Conservation (phyloP, 1,140 invertebrate genomes). For the Achroia grisella region DNA sequence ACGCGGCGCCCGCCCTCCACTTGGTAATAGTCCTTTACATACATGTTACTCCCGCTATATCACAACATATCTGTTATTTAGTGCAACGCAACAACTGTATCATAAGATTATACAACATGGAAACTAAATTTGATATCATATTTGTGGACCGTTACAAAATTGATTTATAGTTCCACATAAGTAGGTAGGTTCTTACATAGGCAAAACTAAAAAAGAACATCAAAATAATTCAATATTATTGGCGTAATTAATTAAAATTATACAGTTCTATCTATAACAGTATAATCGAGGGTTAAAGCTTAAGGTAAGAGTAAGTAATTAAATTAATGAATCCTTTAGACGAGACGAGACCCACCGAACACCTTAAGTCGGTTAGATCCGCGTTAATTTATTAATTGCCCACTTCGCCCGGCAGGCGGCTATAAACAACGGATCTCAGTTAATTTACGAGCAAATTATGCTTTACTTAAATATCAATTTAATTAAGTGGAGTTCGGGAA, state of each 20-base stretch:
- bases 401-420: conserved; percentile 55
- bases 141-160: no score
- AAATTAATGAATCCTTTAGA: conserved; percentile 57
- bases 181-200: no score
- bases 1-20: conserved; percentile 16
- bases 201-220: no score
- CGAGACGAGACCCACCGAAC: conserved; percentile 36
- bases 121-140: no score
- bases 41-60: neutral
- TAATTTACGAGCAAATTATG: conserved; percentile 73
- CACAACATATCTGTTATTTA: neutral
- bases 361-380: conserved; percentile 59
- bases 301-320: conserved; percentile 34
- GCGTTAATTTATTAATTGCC: conserved; percentile 71
- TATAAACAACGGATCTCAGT: conserved; percentile 71
- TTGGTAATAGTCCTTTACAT: neutral
- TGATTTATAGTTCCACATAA: no score
- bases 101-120: no score
- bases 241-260: no score
- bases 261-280: neutral
- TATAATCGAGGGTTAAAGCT: neutral
- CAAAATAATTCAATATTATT: no score
- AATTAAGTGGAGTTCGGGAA: conserved; percentile 65
- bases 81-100: neutral
- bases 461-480: conserved; percentile 74